Evolutionary conservation across 37 sponge, comb jelly and placozoan species (phyloP), one percentile per base, ranked within the genome.

Genomic region (Axinella damicornis): DNA sequence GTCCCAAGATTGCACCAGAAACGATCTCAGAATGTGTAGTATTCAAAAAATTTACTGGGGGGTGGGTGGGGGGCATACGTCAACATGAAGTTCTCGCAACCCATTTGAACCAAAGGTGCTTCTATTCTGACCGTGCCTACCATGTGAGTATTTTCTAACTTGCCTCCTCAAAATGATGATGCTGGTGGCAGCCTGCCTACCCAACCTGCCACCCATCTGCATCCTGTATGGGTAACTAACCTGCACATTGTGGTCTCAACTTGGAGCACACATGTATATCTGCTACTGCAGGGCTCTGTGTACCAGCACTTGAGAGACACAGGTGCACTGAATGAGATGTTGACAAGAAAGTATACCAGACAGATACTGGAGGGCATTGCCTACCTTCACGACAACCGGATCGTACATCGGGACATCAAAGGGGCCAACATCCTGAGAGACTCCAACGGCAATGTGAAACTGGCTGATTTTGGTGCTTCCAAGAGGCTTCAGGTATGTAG

Each of bases 391-490:
- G 89, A 86, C 33, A 86, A 93, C 69, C 83, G 69, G 37, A 92
- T 97, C 63, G 92, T 97, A 13, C 98, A 97, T 54, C 69, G 98
- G 33, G 98, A 97, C 77, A 88, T 97, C 22, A 97, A 97, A 72
- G 98, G 92, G 40, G 99, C 99, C 18, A 98, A 98, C 66, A 92
- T 98, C 18, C 85, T 98, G 25, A 85, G 91, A 81, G 93, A 94
- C 30, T 82, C 89, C 33, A 69, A 93, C 72, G 97, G 97, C 12
- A 92, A 94, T 56, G 81, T 98, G 28, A 98, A 98, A 65, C 71
- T 98, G 37, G 96, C 97, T 40, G 99, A 98, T 64, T 98, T 98
- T 92, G 99, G 99, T 22, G 97, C 99, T 1, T 92, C 97, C 11
- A 96, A 93, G 36, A 62, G 97, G 35, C 73, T 98, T 17, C 93